phyloP scores from a whole-genome alignment of 2,797 vertebrate species.

The Nothura maculosa region DNA sequence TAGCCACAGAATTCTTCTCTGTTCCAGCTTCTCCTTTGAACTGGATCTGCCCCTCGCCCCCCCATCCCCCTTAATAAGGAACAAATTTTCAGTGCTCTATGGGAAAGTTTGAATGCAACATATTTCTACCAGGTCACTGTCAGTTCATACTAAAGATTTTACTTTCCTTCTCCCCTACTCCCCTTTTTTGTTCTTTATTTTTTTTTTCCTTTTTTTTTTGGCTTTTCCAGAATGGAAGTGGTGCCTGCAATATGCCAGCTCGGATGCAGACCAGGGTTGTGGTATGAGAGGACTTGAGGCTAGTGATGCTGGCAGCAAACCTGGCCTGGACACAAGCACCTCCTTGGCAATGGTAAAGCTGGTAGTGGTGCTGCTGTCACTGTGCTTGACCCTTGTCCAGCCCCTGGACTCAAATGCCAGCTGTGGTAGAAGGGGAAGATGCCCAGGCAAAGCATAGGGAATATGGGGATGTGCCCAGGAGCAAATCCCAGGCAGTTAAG shows the following conservation, averaged over 20 bases:
- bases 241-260: accelerated
- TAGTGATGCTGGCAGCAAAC: not conserved
- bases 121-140: constrained; percentile 61
- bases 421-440: not conserved
- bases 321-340: not conserved
- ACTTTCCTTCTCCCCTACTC: not conserved
- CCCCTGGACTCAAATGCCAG: not conserved
- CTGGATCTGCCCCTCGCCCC: not conserved
- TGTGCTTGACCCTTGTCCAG: not conserved
- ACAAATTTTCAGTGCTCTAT: constrained; percentile 62
- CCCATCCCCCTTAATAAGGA: constrained; percentile 31
- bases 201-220: too few relatives aligned
- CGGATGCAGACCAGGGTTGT: not conserved
- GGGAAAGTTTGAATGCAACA: constrained; percentile 65
- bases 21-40: constrained; percentile 48
- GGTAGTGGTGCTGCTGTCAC: not conserved
- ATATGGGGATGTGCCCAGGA: not conserved
- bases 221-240: not conserved
- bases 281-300: not conserved
- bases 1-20: constrained; percentile 54
- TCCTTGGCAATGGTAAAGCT: not conserved
- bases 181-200: not conserved
- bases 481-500: not conserved
- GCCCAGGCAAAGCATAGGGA: accelerated
- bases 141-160: constrained; percentile 42